Evolutionary conservation across 2,888 invertebrate genomes (phyloP), one percentile per base, ranked within the genome.

Genomic region (Hololepta plana): DNA sequence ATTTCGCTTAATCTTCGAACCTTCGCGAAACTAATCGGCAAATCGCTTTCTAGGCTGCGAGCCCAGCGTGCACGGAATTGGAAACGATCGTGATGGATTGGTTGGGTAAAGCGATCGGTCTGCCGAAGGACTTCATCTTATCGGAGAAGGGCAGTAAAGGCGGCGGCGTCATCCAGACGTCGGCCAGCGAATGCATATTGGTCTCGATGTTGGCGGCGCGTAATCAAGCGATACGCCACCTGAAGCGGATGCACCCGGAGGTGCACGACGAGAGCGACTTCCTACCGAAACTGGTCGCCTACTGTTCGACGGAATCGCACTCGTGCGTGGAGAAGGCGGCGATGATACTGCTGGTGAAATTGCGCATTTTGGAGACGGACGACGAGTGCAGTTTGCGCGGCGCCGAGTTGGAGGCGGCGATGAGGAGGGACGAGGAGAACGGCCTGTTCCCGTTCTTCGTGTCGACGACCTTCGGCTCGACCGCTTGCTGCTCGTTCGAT

Each of bases 391-490:
- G 65, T 19, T 54, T 80, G 25, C 59, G 73, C 7, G 75, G 74
- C 1, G 61, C 63, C 29, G 60, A 64, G 1, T 51, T 80, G 2
- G 55, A 60, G 20, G 59, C 64, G 35, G 67, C 71, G 0, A 69
- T 76, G 39, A 59, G 69, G 46, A 73, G 77, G 41, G 87, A 87
- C 48, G 57, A 70, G 28, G 65, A 65, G 8, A 64, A 67, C 15
- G 84, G 84, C 1, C 49, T 85, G 23, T 67, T 77, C 12, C 87
- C 87, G 2, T 84, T 85, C 49, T 85, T 77, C 47, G 81, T 84
- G 11, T 74, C 73, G 3, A 68, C 76, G 2, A 85, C 82, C 0
- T 56, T 87, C 6, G 87, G 88, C 1, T 80, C 85, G 2, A 87
- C 87, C 0, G 72, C 76, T 0, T 73, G 74, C 30, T 80, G 81